Evolutionary conservation across 2,797 vertebrate species (phyloP), one percentile per base, ranked within the genome.

Genomic region (Danionella dracula): DNA sequence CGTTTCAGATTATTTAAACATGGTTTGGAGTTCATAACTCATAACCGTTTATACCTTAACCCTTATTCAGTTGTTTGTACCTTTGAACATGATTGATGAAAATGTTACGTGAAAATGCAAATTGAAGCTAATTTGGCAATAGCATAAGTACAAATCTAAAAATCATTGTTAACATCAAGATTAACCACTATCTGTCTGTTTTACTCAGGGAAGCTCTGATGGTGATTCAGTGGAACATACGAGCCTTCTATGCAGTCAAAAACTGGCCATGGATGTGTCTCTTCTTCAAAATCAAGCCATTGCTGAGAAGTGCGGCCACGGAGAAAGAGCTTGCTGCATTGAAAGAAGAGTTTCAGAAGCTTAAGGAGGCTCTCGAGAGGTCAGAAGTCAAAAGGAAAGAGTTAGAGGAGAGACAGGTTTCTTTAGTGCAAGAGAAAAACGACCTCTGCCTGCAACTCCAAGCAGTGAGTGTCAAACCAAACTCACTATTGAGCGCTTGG

Each of bases 211-310:
- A 88, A 1, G 91, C 94, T 1, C 68, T 90, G 1, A 79, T 86
- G 54, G 92, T 93, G 69, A 92, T 98, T 74, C 94, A 96, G 85
- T 93, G 93, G 88, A 97, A 96, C 72, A 86, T 97, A 59, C 84
- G 92, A 0, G 91, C 93, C 1, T 98, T 93, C 83, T 94, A 92
- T 1, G 88, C 88, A 0, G 95, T 97, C 68, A 93, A 95, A 78
- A 93, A 91, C 5, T 98, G 95, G 95, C 93, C 93, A 0, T 97
- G 95, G 87, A 88, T 89, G 87, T 80, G 76, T 75, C 17, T 89
- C 57, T 88, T 88, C 76, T 89, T 86, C 19, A 88, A 87, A 75
- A 92, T 96, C 81, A 92, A 94, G 40, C 94, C 95, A 0, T 77
- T 97, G 41, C 87, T 97, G 44, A 91, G 87, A 76, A 95, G 93